Conservation (phyloP, 1,140 invertebrate genomes). For the Megathymus violae region DNA sequence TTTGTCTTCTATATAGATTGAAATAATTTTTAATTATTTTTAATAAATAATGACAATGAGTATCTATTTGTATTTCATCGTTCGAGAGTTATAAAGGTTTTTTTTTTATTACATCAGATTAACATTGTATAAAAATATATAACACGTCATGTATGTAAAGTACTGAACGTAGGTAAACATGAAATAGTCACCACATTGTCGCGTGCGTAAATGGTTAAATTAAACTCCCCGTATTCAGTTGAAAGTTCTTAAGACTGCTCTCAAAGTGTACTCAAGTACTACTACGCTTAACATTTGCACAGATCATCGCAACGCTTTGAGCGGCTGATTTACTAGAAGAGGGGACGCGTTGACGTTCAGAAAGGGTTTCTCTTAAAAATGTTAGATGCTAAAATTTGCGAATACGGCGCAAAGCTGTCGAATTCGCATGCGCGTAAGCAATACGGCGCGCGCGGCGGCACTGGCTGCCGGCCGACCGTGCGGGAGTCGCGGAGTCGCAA, state of each 20-base stretch:
- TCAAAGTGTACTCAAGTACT: conserved; percentile 43
- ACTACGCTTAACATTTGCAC: conserved; percentile 40
- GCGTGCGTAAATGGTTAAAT: conserved; percentile 30
- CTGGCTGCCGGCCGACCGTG: conserved; percentile 48
- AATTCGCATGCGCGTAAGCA: conserved; percentile 73
- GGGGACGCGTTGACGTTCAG: conserved; percentile 45
- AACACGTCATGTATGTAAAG: background rate
- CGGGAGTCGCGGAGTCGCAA: conserved; percentile 37
- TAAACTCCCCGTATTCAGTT: conserved; percentile 47
- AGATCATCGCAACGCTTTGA: conserved; percentile 38
- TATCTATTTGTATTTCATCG: too few species aligned
- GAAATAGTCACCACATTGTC: conserved; percentile 26
- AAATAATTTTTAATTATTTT: too few species aligned
- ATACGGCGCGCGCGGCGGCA: conserved; percentile 71
- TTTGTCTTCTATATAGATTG: too few species aligned
- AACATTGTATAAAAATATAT: background rate
- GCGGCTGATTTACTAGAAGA: conserved; percentile 58
- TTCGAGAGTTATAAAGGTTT: background rate
- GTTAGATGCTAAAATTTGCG: conserved; percentile 43
- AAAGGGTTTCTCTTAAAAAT: conserved; percentile 58
- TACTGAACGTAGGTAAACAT: conserved; percentile 8
- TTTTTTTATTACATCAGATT: background rate
- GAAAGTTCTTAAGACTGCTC: conserved; percentile 40
- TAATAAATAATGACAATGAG: too few species aligned
- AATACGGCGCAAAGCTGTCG: conserved; percentile 54